Percentiles rank a stretch among this genome's conserved stretches.
phyloP scores from a whole-genome alignment of 37 sponge, comb jelly and placozoan species.

The Ianthella basta region DNA sequence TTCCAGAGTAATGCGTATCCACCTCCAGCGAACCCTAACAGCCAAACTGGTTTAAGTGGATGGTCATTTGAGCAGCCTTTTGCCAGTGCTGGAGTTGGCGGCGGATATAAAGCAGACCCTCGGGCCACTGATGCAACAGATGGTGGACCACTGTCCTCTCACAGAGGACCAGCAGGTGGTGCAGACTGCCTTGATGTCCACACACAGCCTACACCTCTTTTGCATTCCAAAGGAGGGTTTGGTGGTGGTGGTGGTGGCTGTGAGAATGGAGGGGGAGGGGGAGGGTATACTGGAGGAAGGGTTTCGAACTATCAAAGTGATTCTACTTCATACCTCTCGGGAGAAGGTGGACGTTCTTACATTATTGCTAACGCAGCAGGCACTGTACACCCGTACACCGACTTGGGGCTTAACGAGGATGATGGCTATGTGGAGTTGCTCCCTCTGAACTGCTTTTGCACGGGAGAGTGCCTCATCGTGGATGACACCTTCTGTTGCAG shows the following conservation, averaged over 20 bases:
- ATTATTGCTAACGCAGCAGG: neutral
- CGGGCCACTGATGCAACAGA: neutral
- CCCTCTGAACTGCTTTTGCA: conserved; percentile 56
- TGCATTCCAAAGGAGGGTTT: conserved; percentile 26
- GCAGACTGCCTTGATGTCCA: neutral
- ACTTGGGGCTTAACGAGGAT: conserved; percentile 12
- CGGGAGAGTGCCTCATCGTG: conserved; percentile 32
- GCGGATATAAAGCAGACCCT: neutral
- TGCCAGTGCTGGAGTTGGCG: conserved; percentile 3
- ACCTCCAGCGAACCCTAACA: neutral
- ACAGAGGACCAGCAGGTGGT: conserved; percentile 7
- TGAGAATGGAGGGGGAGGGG: conserved; percentile 51
- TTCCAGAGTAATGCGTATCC: neutral
- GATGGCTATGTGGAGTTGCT: conserved; percentile 65
- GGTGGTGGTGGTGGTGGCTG: conserved; percentile 53
- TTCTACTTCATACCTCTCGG: neutral
- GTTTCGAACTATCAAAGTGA: neutral
- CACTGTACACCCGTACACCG: too few species aligned
- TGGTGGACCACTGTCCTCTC: neutral
- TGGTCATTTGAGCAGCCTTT: too few species aligned
- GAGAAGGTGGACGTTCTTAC: conserved; percentile 40
- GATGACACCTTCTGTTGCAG: conserved; percentile 49
- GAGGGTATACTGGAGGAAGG: conserved; percentile 41
- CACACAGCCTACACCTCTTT: neutral
- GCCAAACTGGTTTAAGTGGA: conserved; percentile 1